phyloP scores from a whole-genome alignment of 1,140 invertebrate genomes.

The Cotesia typhae region DNA sequence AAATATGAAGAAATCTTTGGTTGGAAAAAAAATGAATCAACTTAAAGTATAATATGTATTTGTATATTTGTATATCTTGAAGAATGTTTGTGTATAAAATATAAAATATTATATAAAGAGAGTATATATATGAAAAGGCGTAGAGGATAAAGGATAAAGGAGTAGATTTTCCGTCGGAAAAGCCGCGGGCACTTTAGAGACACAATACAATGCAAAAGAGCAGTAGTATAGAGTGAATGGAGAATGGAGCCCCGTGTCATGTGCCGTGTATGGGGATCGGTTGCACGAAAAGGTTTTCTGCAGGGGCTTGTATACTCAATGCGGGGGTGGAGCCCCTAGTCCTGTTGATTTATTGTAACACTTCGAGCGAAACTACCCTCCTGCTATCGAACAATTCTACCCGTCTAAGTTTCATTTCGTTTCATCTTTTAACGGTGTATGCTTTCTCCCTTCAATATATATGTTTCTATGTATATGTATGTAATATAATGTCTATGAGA shows the following conservation, averaged over 20 bases:
- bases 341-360: slow-evolving; percentile 52
- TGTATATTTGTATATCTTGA: neutral
- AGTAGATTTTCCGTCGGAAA: slow-evolving; percentile 19
- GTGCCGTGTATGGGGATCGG: slow-evolving; percentile 39
- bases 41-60: neutral
- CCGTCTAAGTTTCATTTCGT: neutral
- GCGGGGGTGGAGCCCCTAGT: slow-evolving; percentile 43
- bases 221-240: slow-evolving; percentile 26
- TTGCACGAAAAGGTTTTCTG: slow-evolving; percentile 9
- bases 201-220: slow-evolving; percentile 19
- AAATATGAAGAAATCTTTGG: no score
- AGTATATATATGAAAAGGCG: neutral
- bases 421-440: neutral
- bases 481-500: neutral
- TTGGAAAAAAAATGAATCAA: neutral
- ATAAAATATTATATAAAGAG: slow-evolving; percentile 3
- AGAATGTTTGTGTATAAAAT: neutral
- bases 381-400: slow-evolving; percentile 29
- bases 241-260: slow-evolving; percentile 32
- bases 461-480: neutral
- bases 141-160: no score
- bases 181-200: slow-evolving; percentile 40
- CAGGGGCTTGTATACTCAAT: slow-evolving; percentile 4
- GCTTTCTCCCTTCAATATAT: slow-evolving; percentile 3
- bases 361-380: slow-evolving; percentile 40